Evolutionary conservation across 2,797 vertebrate genomes (phyloP).

Genomic region (Artibeus lituratus): DNA sequence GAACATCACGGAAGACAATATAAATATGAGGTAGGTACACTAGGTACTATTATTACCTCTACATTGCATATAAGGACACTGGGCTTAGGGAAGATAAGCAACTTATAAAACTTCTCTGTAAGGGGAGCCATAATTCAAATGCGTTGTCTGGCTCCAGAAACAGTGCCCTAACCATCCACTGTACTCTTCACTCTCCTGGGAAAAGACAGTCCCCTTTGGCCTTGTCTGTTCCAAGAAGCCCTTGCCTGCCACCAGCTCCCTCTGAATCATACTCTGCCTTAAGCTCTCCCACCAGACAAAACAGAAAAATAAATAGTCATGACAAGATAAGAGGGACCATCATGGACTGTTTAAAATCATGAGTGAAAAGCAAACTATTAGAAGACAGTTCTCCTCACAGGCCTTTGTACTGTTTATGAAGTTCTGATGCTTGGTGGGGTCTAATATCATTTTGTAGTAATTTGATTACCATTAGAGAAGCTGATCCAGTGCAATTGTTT

Average conservation of each 20-base stretch:
- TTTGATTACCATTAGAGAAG: not conserved
- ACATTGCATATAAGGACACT: not conserved
- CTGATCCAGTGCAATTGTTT: not conserved
- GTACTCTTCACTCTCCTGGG: not conserved
- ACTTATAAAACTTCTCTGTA: not conserved
- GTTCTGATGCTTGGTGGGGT: not conserved
- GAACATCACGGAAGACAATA: not conserved
- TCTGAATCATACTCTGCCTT: not conserved
- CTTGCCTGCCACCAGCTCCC: not conserved
- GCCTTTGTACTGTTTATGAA: not conserved
- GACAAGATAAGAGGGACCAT: constrained; percentile 20
- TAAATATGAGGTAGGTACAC: not conserved
- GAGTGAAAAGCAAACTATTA: not conserved
- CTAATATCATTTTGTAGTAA: not conserved
- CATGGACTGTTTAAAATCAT: not conserved
- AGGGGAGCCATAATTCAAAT: not conserved
- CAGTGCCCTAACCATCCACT: accelerated
- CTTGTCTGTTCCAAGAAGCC: not conserved
- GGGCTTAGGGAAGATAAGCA: not conserved
- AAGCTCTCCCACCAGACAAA: constrained; percentile 12
- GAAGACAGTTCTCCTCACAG: not conserved
- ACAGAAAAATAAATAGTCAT: constrained; percentile 19
- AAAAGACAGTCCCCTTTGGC: not conserved
- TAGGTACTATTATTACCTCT: not conserved
- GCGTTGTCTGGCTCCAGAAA: not conserved